Evolutionary conservation across 1,140 invertebrate genomes (phyloP).

Genomic region (Hylyphantes graminicola): DNA sequence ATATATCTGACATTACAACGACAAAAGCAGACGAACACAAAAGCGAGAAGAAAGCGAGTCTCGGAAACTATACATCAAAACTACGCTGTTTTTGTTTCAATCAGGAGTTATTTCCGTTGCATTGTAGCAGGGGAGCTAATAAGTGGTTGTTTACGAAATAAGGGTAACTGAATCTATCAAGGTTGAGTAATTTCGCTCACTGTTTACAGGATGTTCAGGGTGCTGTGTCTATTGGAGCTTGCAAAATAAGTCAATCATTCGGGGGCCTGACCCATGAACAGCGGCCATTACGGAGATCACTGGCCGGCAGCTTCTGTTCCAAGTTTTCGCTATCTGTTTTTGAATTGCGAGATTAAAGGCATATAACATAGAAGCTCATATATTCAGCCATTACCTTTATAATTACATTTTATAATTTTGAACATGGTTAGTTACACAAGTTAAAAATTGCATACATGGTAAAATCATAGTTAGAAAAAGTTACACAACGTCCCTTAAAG

Average conservation of each 20-base stretch:
- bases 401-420: too few relatives aligned
- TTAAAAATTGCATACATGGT: too few relatives aligned
- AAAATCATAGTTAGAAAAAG: too few relatives aligned
- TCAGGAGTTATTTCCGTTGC: slow-evolving; percentile 39
- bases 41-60: slow-evolving; percentile 15
- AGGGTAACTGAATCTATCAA: slow-evolving; percentile 37
- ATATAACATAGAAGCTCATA: too few relatives aligned
- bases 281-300: too few relatives aligned
- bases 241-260: slow-evolving; percentile 57
- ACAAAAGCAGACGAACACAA: slow-evolving; percentile 17
- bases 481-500: too few relatives aligned
- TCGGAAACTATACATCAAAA: slow-evolving; percentile 51
- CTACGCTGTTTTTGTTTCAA: slow-evolving; percentile 31
- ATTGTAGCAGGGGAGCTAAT: slow-evolving; percentile 6
- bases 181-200: slow-evolving; percentile 40
- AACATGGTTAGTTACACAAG: too few relatives aligned
- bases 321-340: too few relatives aligned
- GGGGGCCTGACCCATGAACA: slow-evolving; percentile 20
- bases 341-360: too few relatives aligned
- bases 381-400: too few relatives aligned
- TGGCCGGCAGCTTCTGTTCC: slow-evolving; percentile 29
- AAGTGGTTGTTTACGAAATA: slow-evolving; percentile 57
- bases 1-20: background rate
- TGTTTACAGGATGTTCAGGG: slow-evolving; percentile 55
- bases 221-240: slow-evolving; percentile 49